Conservation (phyloP, 2,888 invertebrate genomes). For the Bunonema sp. region DNA sequence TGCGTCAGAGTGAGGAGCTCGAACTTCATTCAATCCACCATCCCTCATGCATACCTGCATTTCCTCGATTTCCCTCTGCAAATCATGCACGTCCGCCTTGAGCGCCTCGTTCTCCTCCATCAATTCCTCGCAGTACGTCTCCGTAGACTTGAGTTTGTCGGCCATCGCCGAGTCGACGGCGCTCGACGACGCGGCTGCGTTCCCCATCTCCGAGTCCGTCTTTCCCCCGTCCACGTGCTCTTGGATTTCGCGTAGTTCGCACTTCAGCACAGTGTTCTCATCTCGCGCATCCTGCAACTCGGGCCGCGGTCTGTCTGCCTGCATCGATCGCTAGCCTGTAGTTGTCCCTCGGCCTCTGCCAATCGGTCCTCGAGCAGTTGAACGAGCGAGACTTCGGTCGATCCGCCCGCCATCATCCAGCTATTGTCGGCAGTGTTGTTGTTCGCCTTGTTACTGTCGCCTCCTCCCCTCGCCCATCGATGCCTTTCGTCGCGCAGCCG, state of each 20-base stretch:
- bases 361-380: constrained; percentile 22
- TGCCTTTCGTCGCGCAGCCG: no score
- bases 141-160: constrained; percentile 71
- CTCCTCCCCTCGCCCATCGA: no score
- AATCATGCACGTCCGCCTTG: constrained; percentile 74
- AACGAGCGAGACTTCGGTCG: constrained; percentile 10
- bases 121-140: constrained; percentile 74
- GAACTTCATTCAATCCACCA: not conserved
- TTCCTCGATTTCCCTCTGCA: constrained; percentile 94
- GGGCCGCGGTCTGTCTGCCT: not conserved
- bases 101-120: constrained; percentile 90
- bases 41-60: constrained; percentile 59
- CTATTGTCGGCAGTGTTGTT: no score
- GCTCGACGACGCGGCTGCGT: constrained; percentile 58
- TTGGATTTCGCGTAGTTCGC: constrained; percentile 59
- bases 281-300: constrained; percentile 48
- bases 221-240: constrained; percentile 7
- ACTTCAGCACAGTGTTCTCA: constrained; percentile 62
- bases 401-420: no score
- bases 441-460: no score
- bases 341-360: constrained; percentile 27
- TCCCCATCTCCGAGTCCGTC: constrained; percentile 59
- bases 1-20: constrained; percentile 2
- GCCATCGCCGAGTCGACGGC: constrained; percentile 58
- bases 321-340: constrained; percentile 6